Conservation (phyloP, 2,888 invertebrate genomes). For the Phyllotreta striolata region DNA sequence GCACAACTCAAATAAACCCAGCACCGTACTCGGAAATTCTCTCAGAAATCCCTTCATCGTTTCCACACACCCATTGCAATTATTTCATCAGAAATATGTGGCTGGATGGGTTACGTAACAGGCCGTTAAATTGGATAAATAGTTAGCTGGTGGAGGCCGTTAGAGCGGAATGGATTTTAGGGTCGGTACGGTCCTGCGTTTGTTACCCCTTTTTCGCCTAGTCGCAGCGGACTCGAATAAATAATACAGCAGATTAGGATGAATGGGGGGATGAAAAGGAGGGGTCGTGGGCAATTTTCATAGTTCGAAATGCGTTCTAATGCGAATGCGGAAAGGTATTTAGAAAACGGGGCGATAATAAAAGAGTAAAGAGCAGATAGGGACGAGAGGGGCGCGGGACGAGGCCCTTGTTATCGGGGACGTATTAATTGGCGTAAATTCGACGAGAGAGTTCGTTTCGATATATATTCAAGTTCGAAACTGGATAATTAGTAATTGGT, state of each 20-base stretch:
- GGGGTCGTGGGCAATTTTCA: constrained; percentile 37
- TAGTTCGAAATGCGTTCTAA: constrained; percentile 38
- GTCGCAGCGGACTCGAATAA: constrained; percentile 37
- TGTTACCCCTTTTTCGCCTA: constrained; percentile 25
- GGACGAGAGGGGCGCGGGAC: not conserved
- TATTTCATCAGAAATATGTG: too few relatives aligned
- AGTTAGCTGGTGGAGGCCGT: too few relatives aligned
- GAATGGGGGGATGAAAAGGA: constrained; percentile 38
- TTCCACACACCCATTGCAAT: too few relatives aligned
- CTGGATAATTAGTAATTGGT: too few relatives aligned
- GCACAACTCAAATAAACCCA: constrained; percentile 20
- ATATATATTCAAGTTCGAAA: too few relatives aligned
- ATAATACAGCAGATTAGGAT: constrained; percentile 40
- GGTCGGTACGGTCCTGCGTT: constrained; percentile 25
- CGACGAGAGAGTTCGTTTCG: too few relatives aligned
- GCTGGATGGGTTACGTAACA: too few relatives aligned
- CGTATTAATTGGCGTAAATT: too few relatives aligned
- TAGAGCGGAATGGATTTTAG: too few relatives aligned
- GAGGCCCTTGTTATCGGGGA: too few relatives aligned
- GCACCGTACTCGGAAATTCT: constrained; percentile 19
- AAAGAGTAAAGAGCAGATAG: constrained; percentile 5
- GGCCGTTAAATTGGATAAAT: too few relatives aligned
- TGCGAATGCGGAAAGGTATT: constrained; percentile 30
- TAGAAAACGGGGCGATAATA: constrained; percentile 2
- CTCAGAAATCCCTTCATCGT: too few relatives aligned